These are phyloP conservation scores for Rattus rattus DNA, from an alignment of 2,113 vertebrate species.

Conservation along the genomic window DNA sequence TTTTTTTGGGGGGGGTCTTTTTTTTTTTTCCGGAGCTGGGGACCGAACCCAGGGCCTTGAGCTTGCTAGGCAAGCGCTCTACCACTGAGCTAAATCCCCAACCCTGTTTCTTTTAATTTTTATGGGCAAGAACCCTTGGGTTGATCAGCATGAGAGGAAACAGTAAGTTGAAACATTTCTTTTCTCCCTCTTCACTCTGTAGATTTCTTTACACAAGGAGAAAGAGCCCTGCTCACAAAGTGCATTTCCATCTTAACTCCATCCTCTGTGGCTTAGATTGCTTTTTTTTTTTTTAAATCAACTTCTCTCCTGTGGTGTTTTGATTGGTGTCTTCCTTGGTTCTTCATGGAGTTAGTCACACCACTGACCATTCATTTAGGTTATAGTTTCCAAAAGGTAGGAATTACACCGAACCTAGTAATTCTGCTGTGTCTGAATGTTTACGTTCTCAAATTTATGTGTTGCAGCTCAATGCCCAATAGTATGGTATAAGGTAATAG, in stretches of 20 bases:
- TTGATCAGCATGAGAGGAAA: conserved; percentile 78
- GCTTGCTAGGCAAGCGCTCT: no score
- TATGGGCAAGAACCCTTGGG: conserved; percentile 70
- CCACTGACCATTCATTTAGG: not conserved
- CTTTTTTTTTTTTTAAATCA: conserved; percentile 63
- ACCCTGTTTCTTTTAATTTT: conserved; percentile 81
- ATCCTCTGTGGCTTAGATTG: conserved; percentile 52
- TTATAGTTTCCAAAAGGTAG: not conserved
- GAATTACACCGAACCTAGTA: no score
- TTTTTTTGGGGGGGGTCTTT: no score
- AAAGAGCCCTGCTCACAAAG: conserved; percentile 46
- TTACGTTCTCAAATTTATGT: not conserved
- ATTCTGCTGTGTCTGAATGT: not conserved
- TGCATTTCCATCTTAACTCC: conserved; percentile 45
- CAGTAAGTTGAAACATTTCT: conserved; percentile 61
- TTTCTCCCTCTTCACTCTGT: conserved; percentile 14
- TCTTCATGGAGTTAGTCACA: not conserved
- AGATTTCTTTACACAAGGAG: conserved; percentile 51
- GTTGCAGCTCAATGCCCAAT: not conserved
- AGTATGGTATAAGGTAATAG: not conserved
- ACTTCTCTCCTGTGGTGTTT: conserved; percentile 1
- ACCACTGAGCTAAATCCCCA: no score
- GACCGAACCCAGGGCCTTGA: no score
- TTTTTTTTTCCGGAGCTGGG: no score
- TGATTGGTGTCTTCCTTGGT: not conserved